Conservation (phyloP, 92 coral and sea anemone genomes). For the Blastomussa wellsi region DNA sequence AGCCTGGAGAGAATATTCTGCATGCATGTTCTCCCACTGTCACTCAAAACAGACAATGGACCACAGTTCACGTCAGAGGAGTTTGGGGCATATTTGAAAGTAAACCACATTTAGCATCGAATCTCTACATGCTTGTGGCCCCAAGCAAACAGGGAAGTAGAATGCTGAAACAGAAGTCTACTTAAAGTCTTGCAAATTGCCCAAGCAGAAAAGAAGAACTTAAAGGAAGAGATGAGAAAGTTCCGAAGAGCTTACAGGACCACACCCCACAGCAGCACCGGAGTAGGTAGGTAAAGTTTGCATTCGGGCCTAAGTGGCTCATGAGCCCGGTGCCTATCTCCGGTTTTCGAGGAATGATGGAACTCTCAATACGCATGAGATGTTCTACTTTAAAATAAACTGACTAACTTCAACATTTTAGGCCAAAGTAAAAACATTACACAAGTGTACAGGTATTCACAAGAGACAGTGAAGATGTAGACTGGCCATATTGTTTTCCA, state of each 20-base stretch:
- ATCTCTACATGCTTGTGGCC: background rate
- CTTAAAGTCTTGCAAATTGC: background rate
- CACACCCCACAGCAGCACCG: slow-evolving; percentile 8
- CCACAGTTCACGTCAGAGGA: background rate
- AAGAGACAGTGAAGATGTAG: too few species aligned
- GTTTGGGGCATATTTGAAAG: background rate
- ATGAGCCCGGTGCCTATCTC: too few species aligned
- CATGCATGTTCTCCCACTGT: slow-evolving; percentile 8
- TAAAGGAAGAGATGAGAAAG: background rate
- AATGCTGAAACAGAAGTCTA: background rate
- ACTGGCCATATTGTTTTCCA: too few species aligned
- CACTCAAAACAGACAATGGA: background rate
- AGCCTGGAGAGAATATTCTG: slow-evolving; percentile 3
- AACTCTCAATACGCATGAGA: too few species aligned
- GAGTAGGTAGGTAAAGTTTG: too few species aligned
- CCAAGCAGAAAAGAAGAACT: background rate
- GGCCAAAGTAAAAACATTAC: too few species aligned
- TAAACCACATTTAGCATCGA: background rate
- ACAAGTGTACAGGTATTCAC: too few species aligned
- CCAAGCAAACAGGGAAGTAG: background rate
- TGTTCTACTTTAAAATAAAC: too few species aligned
- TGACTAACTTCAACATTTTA: too few species aligned
- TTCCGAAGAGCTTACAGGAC: background rate
- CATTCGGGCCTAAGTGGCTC: too few species aligned
- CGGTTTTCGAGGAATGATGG: too few species aligned